Evolutionary conservation across 2,113 vertebrate genomes (phyloP), one percentile per base, ranked within the genome.

Genomic region (Corydoras maculifer): DNA sequence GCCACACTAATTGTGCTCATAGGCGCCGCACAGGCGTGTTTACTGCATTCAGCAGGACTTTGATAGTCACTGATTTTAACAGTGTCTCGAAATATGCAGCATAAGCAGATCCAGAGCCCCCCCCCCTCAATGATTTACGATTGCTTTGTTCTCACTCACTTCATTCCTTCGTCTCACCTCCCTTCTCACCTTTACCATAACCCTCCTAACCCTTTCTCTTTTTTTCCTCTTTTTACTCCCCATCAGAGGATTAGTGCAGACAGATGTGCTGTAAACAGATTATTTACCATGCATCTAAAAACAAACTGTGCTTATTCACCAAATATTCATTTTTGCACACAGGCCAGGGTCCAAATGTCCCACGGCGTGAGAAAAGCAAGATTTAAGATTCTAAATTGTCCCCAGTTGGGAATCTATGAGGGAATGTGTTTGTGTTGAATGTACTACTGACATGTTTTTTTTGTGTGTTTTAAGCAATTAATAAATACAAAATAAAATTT

Each of bases 241-340:
- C 32, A 10, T 9, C 65, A 31, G 64, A 60, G 53, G 65, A 65
- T n/a, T 57, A n/a, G 67, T 81, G 86, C 85, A 82, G 83, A 88
- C 89, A 88, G 84, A 84, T 84, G 86, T 82, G 83, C 82, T 7
- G 13, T 5, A 57, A 2, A n/a, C 6, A n/a, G 12, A n/a, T 15
- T 57, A n/a, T 57, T 57, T 43, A 43, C 35, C 35, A 43, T 43
- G 7, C 35, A 43, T 43, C 35, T 43, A 43, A 43, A 43, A 43
- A 43, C 35, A 43, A 43, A 43, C 35, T 43, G 35, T 43, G 4
- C 4, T 43, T 43, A 43, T 5, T 43, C 35, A 43, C 35, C 4
- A 43, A 43, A 43, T 43, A 43, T 43, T 43, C 35, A 43, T 8
- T 43, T 43, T 43, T 43, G 35, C 35, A 5, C 7, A 43, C 4